Evolutionary conservation across 2,888 invertebrate genomes (phyloP).

Genomic region (Agriopis aurantiaria): DNA sequence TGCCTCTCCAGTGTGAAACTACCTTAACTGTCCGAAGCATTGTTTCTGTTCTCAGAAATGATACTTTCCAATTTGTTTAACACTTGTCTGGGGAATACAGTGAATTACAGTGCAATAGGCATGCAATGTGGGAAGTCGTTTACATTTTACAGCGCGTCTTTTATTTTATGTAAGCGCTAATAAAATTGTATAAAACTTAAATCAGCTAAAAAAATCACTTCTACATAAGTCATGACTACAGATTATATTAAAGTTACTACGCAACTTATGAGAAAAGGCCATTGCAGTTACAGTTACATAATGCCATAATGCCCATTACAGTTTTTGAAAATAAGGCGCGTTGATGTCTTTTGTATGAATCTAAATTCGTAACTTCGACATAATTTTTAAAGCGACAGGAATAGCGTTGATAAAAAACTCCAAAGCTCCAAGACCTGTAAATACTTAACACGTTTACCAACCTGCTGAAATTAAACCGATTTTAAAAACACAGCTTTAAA

Average conservation of each 20-base stretch:
- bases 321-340: neutral
- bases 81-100: slow-evolving; percentile 47
- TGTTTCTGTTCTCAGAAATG: slow-evolving; percentile 58
- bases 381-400: neutral
- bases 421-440: too few species aligned
- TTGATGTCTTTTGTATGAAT: neutral
- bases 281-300: too few species aligned
- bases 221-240: neutral
- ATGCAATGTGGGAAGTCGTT: slow-evolving; percentile 32
- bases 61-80: slow-evolving; percentile 50
- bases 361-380: neutral
- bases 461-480: too few species aligned
- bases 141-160: slow-evolving; percentile 12
- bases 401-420: too few species aligned
- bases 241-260: neutral
- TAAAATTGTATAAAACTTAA: neutral
- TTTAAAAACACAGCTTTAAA: too few species aligned
- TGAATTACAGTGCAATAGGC: slow-evolving; percentile 36
- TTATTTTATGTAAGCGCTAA: neutral
- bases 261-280: neutral
- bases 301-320: neutral
- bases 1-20: slow-evolving; percentile 60
- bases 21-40: slow-evolving; percentile 60
- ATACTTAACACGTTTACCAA: too few species aligned
- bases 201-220: neutral